Base-by-base conservation (phyloP, 1,140 invertebrate species). In the Macrotrachela quadricornifera region DNA sequence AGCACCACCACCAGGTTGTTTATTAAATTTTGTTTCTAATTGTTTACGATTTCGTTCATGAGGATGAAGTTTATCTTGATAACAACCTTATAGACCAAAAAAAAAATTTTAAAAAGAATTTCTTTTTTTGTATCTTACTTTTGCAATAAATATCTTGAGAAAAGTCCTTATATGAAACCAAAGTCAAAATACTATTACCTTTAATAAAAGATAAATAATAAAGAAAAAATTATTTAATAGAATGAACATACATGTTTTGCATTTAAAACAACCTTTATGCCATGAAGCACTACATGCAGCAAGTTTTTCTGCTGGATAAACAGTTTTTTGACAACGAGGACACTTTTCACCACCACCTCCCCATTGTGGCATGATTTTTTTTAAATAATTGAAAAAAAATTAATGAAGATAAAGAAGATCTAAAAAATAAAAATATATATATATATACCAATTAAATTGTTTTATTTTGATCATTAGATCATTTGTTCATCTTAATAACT, bases 301-400 rank as follows among this genome's bases (percentile, higher is more conserved):
- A 8, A 54, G 80, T 72, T 96, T 90, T 73, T 97, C 92, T 50
- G 92, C 92, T 59, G 90, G 88, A 71, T 97, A 97, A 45, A 97
- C 92, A 54, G 87, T 85, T 76, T 94, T 95, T 66, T 80, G 79
- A 78, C 92, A 97, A 73, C 91, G 90, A 57, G 90, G 90, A 78
- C 92, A 97, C 40, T 50, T 50, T 47, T 55, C 54, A 30, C 53
- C 53, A 48, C 53, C 53, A 54, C 53, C 51, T n/a, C 51, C 53
- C 18, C 48, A 54, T 49, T 54, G 49, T 39, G 51, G 51, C 21
- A 30, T n/a, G n/a, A n/a, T n/a, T n/a, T 30, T 30, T 30, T 30
- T 30, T 8, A 30, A 30, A 4, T 30, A 30, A 30, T 30, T 30
- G 21, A 30, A 30, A 4, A 30, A 30, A 30, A 30, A 30, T 30